Evolutionary conservation across 2,113 vertebrate genomes (phyloP), one percentile per base, ranked within the genome.

Genomic region (Tichodroma muraria): DNA sequence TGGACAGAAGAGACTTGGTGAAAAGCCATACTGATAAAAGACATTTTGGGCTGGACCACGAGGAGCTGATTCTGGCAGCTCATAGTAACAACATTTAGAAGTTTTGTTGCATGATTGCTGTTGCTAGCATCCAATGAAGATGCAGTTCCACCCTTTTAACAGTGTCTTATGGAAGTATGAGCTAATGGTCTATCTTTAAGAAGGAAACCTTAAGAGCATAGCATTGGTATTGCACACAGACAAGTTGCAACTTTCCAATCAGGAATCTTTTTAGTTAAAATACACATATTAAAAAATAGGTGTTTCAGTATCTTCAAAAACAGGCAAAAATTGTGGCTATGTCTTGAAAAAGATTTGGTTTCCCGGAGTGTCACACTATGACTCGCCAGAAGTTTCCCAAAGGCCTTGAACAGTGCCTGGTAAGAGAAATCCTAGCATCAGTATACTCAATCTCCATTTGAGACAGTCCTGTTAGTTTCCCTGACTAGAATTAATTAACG

Each of bases 401-500:
- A 85, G 31, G 20, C 35, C 38, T 25, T 24, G 22, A 73, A 24
- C 1, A 1, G 16, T 31, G 18, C 21, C 61, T 1, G 1, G 8
- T 49, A 40, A 85, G 25, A 81, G 37, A 22, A 65, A 73, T 70
- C 78, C 63, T 20, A 70, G 20, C 15, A 63, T 50, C 50, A 40
- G 11, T 42, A n/a, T 40, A 45, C 53, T 80, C 47, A 35, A 63
- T 27, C 42, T 77, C 19, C 3, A 3, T 42, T 85, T 80, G 56
- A 80, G 92, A 18, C 30, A 64, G 20, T 40, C 18, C 63, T 83
- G 28, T 50, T 91, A 40, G 13, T 83, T 90, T 90, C 37, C 54
- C 47, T 9, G 5, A 71, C 76, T 89, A 68, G 59, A 97, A 95
- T 91, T 95, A 96, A 95, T 93, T 85, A 80, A 91, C 17, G 4